Percentiles rank a stretch among this genome's conserved stretches.
phyloP scores from a whole-genome alignment of 2,797 vertebrate genomes.

The Orientallactaga sibirica region DNA sequence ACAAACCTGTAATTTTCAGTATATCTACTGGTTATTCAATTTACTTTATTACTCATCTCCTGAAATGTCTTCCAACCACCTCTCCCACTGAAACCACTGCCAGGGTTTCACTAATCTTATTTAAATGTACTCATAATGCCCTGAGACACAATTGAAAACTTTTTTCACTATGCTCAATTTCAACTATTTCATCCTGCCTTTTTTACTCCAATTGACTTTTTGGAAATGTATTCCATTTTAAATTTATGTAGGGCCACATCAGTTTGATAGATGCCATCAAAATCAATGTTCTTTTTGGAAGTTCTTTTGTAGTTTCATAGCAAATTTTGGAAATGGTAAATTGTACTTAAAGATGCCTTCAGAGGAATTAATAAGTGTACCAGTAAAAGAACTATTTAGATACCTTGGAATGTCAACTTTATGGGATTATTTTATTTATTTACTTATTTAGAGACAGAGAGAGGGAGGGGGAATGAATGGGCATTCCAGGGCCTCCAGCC shows the following conservation, averaged over 20 bases:
- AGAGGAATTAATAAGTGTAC: neutral
- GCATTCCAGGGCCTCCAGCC: too few relatives aligned
- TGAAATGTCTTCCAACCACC: neutral
- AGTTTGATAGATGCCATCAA: constrained; percentile 1
- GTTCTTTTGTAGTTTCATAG: neutral
- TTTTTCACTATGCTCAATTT: constrained; percentile 57
- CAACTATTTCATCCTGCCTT: constrained; percentile 24
- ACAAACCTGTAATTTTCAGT: neutral
- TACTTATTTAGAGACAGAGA: too few relatives aligned
- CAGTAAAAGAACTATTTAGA: neutral
- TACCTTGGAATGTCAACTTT: neutral
- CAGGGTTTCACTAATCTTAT: neutral
- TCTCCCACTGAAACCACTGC: neutral
- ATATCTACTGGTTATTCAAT: neutral
- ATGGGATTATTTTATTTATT: too few relatives aligned
- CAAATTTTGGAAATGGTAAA: neutral
- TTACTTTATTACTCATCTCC: constrained; percentile 36
- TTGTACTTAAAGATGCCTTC: constrained; percentile 37
- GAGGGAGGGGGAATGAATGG: too few relatives aligned
- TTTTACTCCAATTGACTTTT: constrained; percentile 5
- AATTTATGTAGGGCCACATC: constrained; percentile 1
- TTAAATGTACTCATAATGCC: neutral
- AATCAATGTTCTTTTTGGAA: constrained; percentile 32
- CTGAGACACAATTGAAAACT: neutral
- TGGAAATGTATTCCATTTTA: constrained; percentile 3